A percentile compares a stretch with the other conserved stretches of the same genome.
phyloP scores from a whole-genome alignment of 2,888 invertebrate species.

The Alentia gelatinosa region DNA sequence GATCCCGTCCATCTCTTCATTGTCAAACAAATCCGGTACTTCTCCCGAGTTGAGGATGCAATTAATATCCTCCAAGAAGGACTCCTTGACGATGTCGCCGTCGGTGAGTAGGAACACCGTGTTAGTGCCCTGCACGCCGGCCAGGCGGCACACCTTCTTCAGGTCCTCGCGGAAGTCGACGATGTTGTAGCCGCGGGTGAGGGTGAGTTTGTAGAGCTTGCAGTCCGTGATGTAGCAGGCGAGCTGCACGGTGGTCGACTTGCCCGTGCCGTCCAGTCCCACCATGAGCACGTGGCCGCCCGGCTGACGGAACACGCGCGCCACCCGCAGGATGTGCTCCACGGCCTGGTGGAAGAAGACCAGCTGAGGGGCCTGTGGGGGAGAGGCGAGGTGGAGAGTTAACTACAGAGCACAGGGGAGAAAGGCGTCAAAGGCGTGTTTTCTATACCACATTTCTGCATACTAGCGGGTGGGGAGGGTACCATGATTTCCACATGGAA shows the following conservation, averaged over 20 bases:
- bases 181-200: slow-evolving; percentile 76
- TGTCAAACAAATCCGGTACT: slow-evolving; percentile 80
- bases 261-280: slow-evolving; percentile 67
- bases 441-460: too few relatives aligned
- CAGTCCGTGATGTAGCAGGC: slow-evolving; percentile 77
- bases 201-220: slow-evolving; percentile 76
- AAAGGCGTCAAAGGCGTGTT: too few relatives aligned
- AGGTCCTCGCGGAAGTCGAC: slow-evolving; percentile 79
- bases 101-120: slow-evolving; percentile 79
- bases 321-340: slow-evolving; percentile 79
- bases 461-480: too few relatives aligned
- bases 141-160: slow-evolving; percentile 75
- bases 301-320: slow-evolving; percentile 79
- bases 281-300: slow-evolving; percentile 80
- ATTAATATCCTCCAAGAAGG: slow-evolving; percentile 80
- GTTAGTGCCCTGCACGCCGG: slow-evolving; percentile 76
- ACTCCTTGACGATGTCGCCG: slow-evolving; percentile 79
- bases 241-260: slow-evolving; percentile 77
- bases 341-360: slow-evolving; percentile 80
- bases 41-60: slow-evolving; percentile 80
- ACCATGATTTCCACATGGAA: too few relatives aligned
- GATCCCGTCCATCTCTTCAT: slow-evolving; percentile 79
- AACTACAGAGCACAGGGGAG: not conserved
- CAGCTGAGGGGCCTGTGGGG: slow-evolving; percentile 75
- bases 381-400: not conserved